Conservation (phyloP, 2,888 invertebrate species). For the Hesperia comma region DNA sequence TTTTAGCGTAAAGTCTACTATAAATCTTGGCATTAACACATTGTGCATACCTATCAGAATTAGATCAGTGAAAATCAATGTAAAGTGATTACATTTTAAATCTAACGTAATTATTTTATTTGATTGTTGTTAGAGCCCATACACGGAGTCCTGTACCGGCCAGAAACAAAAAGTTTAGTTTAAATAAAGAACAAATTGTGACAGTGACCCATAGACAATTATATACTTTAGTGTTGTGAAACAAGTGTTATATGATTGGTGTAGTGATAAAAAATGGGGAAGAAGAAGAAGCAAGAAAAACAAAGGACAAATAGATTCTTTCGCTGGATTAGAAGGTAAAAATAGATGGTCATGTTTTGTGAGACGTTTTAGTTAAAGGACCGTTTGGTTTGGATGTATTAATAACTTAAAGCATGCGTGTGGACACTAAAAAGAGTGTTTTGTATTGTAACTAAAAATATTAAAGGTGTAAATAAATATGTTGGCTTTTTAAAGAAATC, state of each 20-base stretch:
- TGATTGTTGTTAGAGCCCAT: slow-evolving; percentile 59
- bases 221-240: slow-evolving; percentile 42
- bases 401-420: slow-evolving; percentile 21
- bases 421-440: slow-evolving; percentile 5
- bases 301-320: slow-evolving; percentile 75
- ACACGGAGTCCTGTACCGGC: slow-evolving; percentile 68
- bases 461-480: too few species aligned
- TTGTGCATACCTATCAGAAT: neutral
- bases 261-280: slow-evolving; percentile 67
- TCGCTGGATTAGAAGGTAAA: slow-evolving; percentile 79
- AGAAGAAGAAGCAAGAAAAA: slow-evolving; percentile 76
- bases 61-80: neutral
- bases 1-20: too few species aligned
- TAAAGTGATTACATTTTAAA: slow-evolving; percentile 6
- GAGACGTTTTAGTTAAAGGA: slow-evolving; percentile 15
- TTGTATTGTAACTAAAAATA: neutral
- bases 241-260: slow-evolving; percentile 56
- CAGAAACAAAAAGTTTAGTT: slow-evolving; percentile 54
- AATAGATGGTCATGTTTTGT: slow-evolving; percentile 18
- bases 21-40: too few species aligned
- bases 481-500: too few species aligned
- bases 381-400: slow-evolving; percentile 16
- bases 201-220: slow-evolving; percentile 56
- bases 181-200: slow-evolving; percentile 54
- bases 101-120: slow-evolving; percentile 14